Conservation (phyloP, 1,140 invertebrate genomes). For the Pseudoatta argentina region DNA sequence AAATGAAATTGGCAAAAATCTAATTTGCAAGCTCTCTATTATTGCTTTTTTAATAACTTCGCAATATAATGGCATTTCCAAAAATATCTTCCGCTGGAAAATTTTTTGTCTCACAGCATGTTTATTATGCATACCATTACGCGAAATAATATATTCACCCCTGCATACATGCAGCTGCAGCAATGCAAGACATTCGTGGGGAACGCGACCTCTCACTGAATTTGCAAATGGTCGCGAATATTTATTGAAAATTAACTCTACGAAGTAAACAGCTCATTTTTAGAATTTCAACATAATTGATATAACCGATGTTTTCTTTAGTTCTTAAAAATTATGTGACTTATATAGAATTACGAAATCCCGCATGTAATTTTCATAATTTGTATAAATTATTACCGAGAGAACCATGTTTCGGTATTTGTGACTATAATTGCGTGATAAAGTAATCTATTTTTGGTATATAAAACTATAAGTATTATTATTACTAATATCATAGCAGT, state of each 20-base stretch:
- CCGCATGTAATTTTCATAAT: not conserved
- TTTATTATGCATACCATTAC: conserved; percentile 25
- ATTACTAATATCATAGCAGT: too few relatives aligned
- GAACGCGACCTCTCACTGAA: conserved; percentile 16
- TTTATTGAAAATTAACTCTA: conserved; percentile 24
- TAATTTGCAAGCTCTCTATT: not conserved
- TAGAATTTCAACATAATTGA: not conserved
- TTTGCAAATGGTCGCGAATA: conserved; percentile 23
- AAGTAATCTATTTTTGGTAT: too few relatives aligned
- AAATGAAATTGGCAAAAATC: not conserved
- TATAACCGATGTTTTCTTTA: not conserved
- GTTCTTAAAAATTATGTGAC: not conserved
- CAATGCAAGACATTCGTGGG: conserved; percentile 24
- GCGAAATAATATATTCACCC: conserved; percentile 54
- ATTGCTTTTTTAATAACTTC: conserved; percentile 14
- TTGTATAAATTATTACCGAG: not conserved
- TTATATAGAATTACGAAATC: not conserved
- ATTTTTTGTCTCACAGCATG: conserved; percentile 6
- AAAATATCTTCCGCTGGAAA: not conserved
- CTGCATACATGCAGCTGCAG: conserved; percentile 23
- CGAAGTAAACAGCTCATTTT: not conserved
- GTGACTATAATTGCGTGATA: too few relatives aligned
- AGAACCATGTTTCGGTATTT: too few relatives aligned
- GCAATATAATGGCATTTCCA: not conserved
- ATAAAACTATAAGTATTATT: too few relatives aligned